phyloP scores from a whole-genome alignment of 2,888 invertebrate genomes.

The Perithous albicinctus region DNA sequence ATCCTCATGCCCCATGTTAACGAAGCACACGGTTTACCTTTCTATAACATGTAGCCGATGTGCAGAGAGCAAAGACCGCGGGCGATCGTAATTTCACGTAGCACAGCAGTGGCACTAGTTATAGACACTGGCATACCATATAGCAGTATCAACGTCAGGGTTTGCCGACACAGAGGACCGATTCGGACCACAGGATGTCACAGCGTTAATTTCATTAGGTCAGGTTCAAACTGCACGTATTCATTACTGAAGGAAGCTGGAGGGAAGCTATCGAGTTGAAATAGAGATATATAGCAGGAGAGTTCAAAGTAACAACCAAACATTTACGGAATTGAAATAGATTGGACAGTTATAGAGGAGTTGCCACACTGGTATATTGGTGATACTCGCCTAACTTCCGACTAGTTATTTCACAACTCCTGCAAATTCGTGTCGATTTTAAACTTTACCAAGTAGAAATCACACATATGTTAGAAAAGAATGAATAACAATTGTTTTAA shows the following conservation, averaged over 20 bases:
- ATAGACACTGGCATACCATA: background rate
- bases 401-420: background rate
- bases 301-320: constrained; percentile 4
- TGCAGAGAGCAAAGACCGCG: background rate
- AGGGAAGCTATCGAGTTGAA: constrained; percentile 25
- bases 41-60: background rate
- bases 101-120: background rate
- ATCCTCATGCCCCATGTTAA: constrained; percentile 16
- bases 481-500: too few species aligned
- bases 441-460: too few species aligned
- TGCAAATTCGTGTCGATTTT: too few species aligned
- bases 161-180: background rate
- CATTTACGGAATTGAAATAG: background rate
- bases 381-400: background rate
- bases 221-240: constrained; percentile 42
- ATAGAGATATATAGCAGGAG: constrained; percentile 21
- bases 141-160: background rate
- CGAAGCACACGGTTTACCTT: constrained; percentile 14
- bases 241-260: constrained; percentile 27
- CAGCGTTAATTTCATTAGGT: constrained; percentile 52
- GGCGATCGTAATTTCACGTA: background rate
- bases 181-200: background rate
- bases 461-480: too few species aligned
- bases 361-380: background rate
- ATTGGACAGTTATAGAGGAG: constrained; percentile 1